Base-by-base conservation (phyloP, 92 coral and sea anemone genomes). In the Phenganax subtilis region DNA sequence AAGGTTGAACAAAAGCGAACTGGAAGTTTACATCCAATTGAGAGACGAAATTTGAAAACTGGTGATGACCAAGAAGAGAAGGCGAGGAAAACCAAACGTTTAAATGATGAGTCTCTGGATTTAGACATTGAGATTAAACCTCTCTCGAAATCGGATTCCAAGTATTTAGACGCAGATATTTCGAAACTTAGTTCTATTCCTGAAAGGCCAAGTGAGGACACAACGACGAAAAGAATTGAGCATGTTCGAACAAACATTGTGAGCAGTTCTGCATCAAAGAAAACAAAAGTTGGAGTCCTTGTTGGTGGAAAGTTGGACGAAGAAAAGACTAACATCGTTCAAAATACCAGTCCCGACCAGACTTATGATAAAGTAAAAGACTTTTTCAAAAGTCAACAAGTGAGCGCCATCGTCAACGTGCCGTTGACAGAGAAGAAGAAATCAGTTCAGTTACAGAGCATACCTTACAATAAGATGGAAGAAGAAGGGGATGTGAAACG, bases 341-440 rank as follows among this genome's bases (percentile, higher is more conserved):
- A 90, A 80, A 94, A 92, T 53, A 89, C 87, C 27, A 92, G 86
- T 59, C 91, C 96, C 2, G 96, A 91, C 78, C 86, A 82, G 78
- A 92, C 89, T 8, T 96, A 92, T 72, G 90, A 92, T 58, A 81
- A 89, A 56, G 93, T 96, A 44, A 93, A 96, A 84, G 99, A 92
- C 59, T 96, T 96, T 77, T 96, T 96, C 82, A 91, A 90, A 72
- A 85, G 96, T 63, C 99, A 96, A 82, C 87, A 91, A 66, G 97
- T 91, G 55, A 96, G 99, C 75, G 92, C 99, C 1, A 92, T 96
- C 54, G 97, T 96, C 12, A 97, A 96, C 51, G 97, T 90, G 12
- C 99, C 99, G 8, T 86, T 82, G 85, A 85, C 99, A 14, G 99
- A 92, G 73, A 92, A 92, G 84, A 88, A 89, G 66, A 92, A 90